Evolutionary conservation across 1,140 invertebrate species (phyloP).

Genomic region (Piezodorus guildinii): DNA sequence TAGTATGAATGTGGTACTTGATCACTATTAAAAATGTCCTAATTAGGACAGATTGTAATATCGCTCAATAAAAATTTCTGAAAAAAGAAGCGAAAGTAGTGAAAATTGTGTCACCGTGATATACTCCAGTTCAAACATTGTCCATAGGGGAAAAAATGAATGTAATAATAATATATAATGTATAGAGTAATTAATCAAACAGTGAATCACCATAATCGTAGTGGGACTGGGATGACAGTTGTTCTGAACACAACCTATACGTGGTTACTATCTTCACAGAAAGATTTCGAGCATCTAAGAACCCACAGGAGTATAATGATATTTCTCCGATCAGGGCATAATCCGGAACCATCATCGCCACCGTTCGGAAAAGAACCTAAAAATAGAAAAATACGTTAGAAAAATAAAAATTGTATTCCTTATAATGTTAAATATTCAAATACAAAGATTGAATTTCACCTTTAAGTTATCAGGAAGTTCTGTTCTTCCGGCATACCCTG

Average conservation of each 20-base stretch:
- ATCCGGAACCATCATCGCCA: conserved; percentile 93
- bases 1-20: too few species aligned
- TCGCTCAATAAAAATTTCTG: too few species aligned
- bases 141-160: too few species aligned
- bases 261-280: conserved; percentile 82
- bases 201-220: conserved; percentile 68
- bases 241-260: conserved; percentile 79
- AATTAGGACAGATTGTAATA: too few species aligned
- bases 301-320: conserved; percentile 79
- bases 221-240: conserved; percentile 74
- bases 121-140: too few species aligned
- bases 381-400: neutral
- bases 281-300: conserved; percentile 62
- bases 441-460: conserved; percentile 6
- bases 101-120: too few species aligned
- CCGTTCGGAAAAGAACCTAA: conserved; percentile 73
- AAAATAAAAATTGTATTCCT: too few species aligned
- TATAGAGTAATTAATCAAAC: too few species aligned
- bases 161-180: too few species aligned
- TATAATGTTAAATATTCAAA: neutral
- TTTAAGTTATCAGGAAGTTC: conserved; percentile 70
- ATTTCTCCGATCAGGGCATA: conserved; percentile 87
- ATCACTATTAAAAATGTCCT: too few species aligned
- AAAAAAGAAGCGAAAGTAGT: too few species aligned
- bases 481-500: conserved; percentile 74